Evolutionary conservation across 1,140 invertebrate genomes (phyloP), one percentile per base, ranked within the genome.

Genomic region (Drosophila punjabiensis): DNA sequence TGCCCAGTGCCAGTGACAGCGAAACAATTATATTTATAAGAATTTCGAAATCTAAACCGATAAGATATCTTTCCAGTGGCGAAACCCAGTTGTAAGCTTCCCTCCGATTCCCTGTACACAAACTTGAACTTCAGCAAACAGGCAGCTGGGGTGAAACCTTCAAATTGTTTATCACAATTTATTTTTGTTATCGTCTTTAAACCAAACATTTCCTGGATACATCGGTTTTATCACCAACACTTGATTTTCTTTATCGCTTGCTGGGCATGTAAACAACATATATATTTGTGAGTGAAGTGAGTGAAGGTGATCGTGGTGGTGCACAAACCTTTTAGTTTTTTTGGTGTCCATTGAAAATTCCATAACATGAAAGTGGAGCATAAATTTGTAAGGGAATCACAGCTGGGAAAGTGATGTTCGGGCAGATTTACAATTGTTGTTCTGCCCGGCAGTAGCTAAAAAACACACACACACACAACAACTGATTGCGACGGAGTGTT

Each of bases 261-360:
- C 11, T 11, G 8, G 43, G 9, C 37, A 20, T 18, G 37, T 37
- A 41, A 18, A 43, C 20, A 47, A 13, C 20, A 43, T n/a, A 7
- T 6, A 43, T 18, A 18, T 35, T 30, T 30, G 33, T n/a, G 8
- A 16, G 18, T 43, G n/a, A 24, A 16, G 18, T 9, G 47, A 24
- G 33, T 39, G 20, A 32, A 39, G 47, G 20, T 37, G 14, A 3
- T 11, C 24, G 32, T 68, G 13, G 4, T 16, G 32, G 9, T 39
- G n/a, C 7, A 70, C 70, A 35, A 74, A 92, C 90, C 90, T 92
- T 90, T 92, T 92, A 92, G 78, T 90, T 92, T 92, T 92, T 92
- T 92, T 92, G 87, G 90, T 79, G 89, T 92, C 90, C 90, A 92
- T 92, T 92, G 90, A 80, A 92, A 92, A 76, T 92, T 92, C 90